Evolutionary conservation across 2,113 vertebrate genomes (phyloP).

Genomic region (Sitta europaea): DNA sequence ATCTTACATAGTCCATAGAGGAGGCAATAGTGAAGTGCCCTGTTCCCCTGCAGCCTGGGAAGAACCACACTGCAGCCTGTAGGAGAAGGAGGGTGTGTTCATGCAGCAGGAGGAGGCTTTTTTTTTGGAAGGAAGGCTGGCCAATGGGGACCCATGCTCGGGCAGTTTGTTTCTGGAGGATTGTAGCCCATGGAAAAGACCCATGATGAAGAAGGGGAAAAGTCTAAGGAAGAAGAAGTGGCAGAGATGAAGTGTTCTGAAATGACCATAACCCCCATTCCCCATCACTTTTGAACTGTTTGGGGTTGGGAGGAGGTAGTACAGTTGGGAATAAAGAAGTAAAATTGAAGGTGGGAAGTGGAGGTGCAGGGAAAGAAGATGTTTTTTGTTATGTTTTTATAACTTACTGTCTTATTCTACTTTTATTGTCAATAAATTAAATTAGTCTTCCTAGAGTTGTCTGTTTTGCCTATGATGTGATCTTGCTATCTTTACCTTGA

Average conservation of each 20-base stretch:
- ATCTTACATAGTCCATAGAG: accelerated
- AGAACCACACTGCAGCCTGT: background rate
- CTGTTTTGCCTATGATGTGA: background rate
- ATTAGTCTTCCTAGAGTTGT: background rate
- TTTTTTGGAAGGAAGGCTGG: background rate
- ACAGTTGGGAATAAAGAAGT: background rate
- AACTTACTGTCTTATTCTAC: background rate
- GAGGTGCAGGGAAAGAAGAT: background rate
- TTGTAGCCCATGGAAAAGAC: background rate
- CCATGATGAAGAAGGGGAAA: background rate
- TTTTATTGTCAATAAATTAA: background rate
- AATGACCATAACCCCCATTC: background rate
- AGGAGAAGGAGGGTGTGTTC: background rate
- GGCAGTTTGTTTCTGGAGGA: background rate
- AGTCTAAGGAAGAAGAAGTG: background rate
- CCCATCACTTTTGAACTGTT: background rate
- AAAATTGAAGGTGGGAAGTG: background rate
- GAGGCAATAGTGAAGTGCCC: accelerated
- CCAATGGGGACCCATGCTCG: too few species aligned
- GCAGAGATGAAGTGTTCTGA: background rate
- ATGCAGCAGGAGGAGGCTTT: background rate
- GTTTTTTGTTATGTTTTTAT: background rate
- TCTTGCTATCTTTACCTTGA: accelerated
- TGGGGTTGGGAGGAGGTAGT: background rate
- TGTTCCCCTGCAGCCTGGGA: too few species aligned